phyloP scores from a whole-genome alignment of 2,113 vertebrate species.

The Halichoerus grypus region DNA sequence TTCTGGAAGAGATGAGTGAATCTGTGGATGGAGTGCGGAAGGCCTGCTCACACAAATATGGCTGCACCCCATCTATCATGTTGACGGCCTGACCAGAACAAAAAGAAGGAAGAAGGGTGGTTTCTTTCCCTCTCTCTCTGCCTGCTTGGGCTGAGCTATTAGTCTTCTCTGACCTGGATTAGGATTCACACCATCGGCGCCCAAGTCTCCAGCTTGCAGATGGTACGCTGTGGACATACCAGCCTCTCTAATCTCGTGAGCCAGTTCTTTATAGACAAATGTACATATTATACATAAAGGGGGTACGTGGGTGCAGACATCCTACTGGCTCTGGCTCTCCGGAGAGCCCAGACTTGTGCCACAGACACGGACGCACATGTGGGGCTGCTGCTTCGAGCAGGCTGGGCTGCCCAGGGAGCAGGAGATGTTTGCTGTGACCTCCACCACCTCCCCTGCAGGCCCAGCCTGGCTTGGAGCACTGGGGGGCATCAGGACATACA shows the following conservation, averaged over 20 bases:
- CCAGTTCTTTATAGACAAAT: not conserved
- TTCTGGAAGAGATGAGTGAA: no score
- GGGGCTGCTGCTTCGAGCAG: accelerated
- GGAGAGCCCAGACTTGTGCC: not conserved
- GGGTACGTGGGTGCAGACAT: accelerated
- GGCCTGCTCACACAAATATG: accelerated
- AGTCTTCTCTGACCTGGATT: not conserved
- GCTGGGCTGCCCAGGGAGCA: not conserved
- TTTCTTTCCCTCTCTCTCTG: not conserved
- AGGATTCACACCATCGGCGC: not conserved
- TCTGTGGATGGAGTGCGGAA: accelerated
- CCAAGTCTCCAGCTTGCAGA: not conserved
- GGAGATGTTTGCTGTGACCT: accelerated
- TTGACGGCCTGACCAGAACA: accelerated
- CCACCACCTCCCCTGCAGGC: not conserved
- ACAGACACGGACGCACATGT: accelerated
- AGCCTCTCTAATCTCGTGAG: not conserved
- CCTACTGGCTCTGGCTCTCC: not conserved
- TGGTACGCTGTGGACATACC: not conserved
- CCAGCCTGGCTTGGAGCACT: not conserved
- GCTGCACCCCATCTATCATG: accelerated
- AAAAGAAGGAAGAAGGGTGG: not conserved
- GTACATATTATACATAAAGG: not conserved
- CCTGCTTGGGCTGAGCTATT: accelerated
- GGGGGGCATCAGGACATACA: not conserved